Base-by-base conservation (phyloP, 2,888 invertebrate genomes). In the Emesis russula region DNA sequence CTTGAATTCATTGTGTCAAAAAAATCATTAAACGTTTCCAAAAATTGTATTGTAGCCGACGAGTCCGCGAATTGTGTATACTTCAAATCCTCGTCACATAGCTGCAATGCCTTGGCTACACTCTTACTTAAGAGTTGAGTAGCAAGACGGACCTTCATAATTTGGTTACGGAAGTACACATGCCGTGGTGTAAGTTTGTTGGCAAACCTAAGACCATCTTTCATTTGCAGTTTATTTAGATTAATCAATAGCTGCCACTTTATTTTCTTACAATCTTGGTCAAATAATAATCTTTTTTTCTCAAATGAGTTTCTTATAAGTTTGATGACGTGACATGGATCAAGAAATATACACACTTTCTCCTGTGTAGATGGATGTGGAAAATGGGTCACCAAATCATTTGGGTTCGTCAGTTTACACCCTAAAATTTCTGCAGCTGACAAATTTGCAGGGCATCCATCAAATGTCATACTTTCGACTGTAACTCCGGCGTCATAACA, bases 321-420 rank as follows among this genome's bases (percentile, higher is more conserved):
- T 93, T 94, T 93, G 0, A 94, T 83, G 33, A 91, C 85, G 71
- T 94, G 92, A 73, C 90, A 87, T 13, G 92, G 92, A 25, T 95
- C 94, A 18, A 94, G 11, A 48, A 95, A 90, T 31, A 95, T 80
- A n/a, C 63, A 89, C 0, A 94, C 85, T 58, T 93, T 86, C 36
- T 90, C 85, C 68, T 6, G 7, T 2, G 91, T 89, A 7, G 7
- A 68, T 25, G 94, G 94, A 81, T 95, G 76, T 92, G 15, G 41
- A 18, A 76, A 76, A 33, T 31, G 13, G 9, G 25, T 25, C 25
- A 25, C 25, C 25, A 25, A 25, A 25, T 25, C 25, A 25, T 25
- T 25, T 25, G 25, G 25, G 25, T 25, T 25, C 25, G 25, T 25
- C 25, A 25, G 36, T 4, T 92, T n/a, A 73, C 95, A 95, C 0